These are phyloP conservation scores for Xenopus borealis DNA, from an alignment of 2,113 vertebrate species.

Conservation along the genomic window DNA sequence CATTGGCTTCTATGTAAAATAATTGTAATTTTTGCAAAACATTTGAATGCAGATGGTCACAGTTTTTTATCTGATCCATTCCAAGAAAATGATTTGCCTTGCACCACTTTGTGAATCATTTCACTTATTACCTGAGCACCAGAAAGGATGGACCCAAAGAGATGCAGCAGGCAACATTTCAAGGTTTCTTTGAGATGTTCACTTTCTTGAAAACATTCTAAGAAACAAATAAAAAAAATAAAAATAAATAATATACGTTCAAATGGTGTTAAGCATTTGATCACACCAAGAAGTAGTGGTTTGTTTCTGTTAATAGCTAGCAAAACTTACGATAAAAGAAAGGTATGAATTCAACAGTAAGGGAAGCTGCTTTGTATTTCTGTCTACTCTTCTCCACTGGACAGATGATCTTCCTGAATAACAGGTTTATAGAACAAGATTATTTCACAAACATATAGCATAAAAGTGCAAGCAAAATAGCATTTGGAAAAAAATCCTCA, in stretches of 20 bases:
- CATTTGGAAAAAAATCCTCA: too few relatives aligned
- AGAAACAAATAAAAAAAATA: conserved; percentile 36
- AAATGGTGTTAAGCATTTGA: too few relatives aligned
- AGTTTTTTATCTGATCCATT: too few relatives aligned
- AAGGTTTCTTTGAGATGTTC: conserved; percentile 96
- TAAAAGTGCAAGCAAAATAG: too few relatives aligned
- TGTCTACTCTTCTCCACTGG: conserved; percentile 89
- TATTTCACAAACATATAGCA: too few relatives aligned
- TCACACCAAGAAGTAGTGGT: too few relatives aligned
- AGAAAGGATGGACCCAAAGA: conserved; percentile 93
- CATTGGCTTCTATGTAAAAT: too few relatives aligned
- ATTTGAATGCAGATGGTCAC: too few relatives aligned
- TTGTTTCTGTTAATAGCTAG: too few relatives aligned
- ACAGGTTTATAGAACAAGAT: not conserved
- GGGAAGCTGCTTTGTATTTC: conserved; percentile 92
- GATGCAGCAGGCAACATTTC: conserved; percentile 92
- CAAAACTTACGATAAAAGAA: conserved; percentile 96
- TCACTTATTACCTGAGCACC: conserved; percentile 83
- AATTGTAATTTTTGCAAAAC: too few relatives aligned
- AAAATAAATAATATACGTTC: too few relatives aligned
- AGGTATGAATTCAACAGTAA: conserved; percentile 95
- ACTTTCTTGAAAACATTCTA: conserved; percentile 98
- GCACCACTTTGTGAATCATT: not conserved
- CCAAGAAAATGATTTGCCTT: too few relatives aligned
- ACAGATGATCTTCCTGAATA: conserved; percentile 74